Percentiles rank a stretch among this genome's conserved stretches.
Conservation (phyloP, 2,797 vertebrate species). For the Sebastes iracundus region DNA sequence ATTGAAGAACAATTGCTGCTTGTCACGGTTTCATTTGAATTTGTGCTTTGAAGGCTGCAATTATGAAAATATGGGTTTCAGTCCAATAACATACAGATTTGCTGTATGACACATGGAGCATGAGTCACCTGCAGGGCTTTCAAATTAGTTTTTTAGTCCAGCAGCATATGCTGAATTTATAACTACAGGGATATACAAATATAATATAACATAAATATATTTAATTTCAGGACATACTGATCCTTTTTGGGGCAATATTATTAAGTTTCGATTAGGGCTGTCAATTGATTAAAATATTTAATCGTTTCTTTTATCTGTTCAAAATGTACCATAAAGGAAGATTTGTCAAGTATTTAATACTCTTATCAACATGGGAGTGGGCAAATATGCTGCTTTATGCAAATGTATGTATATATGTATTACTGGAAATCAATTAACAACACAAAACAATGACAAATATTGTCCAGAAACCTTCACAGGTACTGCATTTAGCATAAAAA, state of each 20-base stretch:
- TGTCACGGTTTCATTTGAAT: not conserved
- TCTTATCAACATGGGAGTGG: no score
- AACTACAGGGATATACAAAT: not conserved
- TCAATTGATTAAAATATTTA: no score
- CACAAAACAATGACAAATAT: no score
- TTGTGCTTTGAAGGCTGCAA: not conserved
- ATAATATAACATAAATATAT: not conserved
- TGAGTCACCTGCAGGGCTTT: not conserved
- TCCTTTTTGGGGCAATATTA: not conserved
- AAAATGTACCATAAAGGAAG: no score
- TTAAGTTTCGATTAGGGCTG: not conserved
- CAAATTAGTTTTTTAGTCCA: not conserved
- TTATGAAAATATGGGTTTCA: not conserved
- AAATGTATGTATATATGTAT: no score
- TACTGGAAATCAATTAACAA: no score
- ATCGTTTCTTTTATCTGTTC: no score
- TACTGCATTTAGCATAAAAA: no score
- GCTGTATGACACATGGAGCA: not conserved
- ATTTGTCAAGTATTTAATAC: no score
- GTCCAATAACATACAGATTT: not conserved
- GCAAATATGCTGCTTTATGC: no score
- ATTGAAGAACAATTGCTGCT: not conserved
- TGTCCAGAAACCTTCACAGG: no score
- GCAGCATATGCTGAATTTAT: not conserved
- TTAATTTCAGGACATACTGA: not conserved